Evolutionary conservation across 2,797 vertebrate species (phyloP).

Genomic region (Falco biarmicus): DNA sequence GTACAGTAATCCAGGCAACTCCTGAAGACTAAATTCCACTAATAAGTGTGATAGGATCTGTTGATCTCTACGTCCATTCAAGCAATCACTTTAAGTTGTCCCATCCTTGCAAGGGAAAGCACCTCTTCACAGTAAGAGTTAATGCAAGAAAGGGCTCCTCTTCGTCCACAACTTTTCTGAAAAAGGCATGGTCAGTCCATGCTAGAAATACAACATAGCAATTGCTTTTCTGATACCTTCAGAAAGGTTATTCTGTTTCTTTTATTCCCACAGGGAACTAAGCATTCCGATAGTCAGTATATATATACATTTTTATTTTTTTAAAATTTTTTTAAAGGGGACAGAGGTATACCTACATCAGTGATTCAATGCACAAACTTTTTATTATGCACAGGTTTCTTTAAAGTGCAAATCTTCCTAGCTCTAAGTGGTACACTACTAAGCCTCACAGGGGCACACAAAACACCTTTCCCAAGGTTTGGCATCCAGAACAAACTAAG

Average conservation of each 20-base stretch:
- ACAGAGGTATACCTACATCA: accelerated
- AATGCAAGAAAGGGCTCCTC: not conserved
- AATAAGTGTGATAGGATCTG: not conserved
- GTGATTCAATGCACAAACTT: not conserved
- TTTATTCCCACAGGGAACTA: not conserved
- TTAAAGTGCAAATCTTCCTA: not conserved
- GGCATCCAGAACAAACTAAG: not conserved
- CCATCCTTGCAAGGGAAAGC: not conserved
- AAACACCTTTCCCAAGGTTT: not conserved
- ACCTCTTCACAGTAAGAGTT: not conserved
- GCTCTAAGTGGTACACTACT: not conserved
- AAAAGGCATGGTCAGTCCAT: not conserved
- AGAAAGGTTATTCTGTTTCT: not conserved
- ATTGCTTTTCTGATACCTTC: not conserved
- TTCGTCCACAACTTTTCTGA: not conserved
- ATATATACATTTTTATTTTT: no score
- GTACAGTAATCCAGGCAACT: not conserved
- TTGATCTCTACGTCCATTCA: not conserved
- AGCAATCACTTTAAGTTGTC: not conserved
- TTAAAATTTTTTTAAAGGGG: not conserved
- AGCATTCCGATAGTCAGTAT: not conserved
- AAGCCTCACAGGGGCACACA: not conserved
- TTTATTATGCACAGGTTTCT: not conserved
- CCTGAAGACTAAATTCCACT: not conserved
- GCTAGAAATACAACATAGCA: not conserved